These are phyloP conservation scores for Kradibia gibbosae DNA, from an alignment of 1,140 invertebrate genomes.

Conservation along the genomic window DNA sequence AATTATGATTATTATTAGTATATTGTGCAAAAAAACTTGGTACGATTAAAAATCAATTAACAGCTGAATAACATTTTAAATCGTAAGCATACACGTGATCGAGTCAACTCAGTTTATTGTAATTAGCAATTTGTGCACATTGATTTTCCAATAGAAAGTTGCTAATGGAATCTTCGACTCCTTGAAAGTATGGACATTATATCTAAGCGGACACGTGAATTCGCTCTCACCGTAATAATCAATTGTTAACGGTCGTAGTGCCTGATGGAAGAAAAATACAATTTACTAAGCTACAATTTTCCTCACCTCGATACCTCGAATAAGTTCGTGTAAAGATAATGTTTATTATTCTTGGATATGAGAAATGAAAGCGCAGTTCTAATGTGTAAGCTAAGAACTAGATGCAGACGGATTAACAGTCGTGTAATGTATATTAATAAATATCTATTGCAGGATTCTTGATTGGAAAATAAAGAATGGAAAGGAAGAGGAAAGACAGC, in stretches of 20 bases:
- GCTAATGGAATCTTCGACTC: not conserved
- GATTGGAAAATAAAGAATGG: too few relatives aligned
- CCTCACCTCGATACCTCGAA: not conserved
- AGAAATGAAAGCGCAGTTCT: not conserved
- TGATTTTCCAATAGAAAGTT: not conserved
- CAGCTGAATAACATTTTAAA: too few relatives aligned
- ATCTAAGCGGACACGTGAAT: not conserved
- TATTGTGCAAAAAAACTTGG: too few relatives aligned
- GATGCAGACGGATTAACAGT: not conserved
- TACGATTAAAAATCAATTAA: too few relatives aligned
- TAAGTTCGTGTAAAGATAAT: not conserved
- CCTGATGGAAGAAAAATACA: not conserved
- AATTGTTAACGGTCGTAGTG: not conserved
- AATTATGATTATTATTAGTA: too few relatives aligned
- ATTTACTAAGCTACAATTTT: not conserved
- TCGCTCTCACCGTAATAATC: not conserved
- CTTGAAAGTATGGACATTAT: not conserved
- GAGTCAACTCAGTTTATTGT: not conserved
- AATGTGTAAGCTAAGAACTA: not conserved
- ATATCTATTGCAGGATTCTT: not conserved
- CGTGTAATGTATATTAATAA: constrained; percentile 12
- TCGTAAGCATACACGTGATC: too few relatives aligned
- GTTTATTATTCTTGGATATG: not conserved
- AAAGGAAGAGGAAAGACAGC: constrained; percentile 34
- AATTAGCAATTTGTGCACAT: not conserved